Base-by-base conservation (phyloP, 2,113 vertebrate genomes). In the human region DNA sequence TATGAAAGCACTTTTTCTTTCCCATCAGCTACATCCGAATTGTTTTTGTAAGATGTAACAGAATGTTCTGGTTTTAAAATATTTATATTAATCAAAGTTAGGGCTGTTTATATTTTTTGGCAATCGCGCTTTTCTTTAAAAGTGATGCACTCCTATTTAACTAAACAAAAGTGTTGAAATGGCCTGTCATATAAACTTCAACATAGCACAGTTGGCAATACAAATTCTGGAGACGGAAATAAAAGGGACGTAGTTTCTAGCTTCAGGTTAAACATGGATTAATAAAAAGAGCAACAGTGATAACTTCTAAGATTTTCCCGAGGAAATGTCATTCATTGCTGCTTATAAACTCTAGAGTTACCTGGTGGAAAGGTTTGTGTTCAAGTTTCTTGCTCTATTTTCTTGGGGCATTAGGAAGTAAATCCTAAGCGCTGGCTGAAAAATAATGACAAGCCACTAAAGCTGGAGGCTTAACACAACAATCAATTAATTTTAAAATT, bases 81-180 rank as follows among this genome's bases (percentile, higher is more conserved):
- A 99, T 99, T 99, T 99, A 98, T 98, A 98, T 99, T 99, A 99
- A 98, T 98, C 98, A 98, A 98, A 98, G 98, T 98, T 99, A 97
- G 73, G 94, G 95, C 90, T 99, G 98, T 99, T 99, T 99, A 99
- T 98, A 98, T 98, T 98, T 98, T 98, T 98, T 99, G 98, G 98
- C 98, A 98, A 98, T 98, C 97, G 98, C 93, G 98, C 96, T 98
- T 99, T 98, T 98, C 98, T 98, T 98, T 98, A 98, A 98, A 99
- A 99, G 98, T 98, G 98, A 98, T 98, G 98, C 98, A 98, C 99
- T 99, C 98, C 91, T 98, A 89, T 98, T 98, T 98, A 98, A 98
- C 98, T 98, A 99, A 99, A 99, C 98, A 99, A 98, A 98, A 98
- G 98, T 98, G 98, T 98, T 98, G 97, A 98, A 99, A 99, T 98